Conservation (phyloP, 2,113 vertebrate species). For the Burhinus oedicnemus region DNA sequence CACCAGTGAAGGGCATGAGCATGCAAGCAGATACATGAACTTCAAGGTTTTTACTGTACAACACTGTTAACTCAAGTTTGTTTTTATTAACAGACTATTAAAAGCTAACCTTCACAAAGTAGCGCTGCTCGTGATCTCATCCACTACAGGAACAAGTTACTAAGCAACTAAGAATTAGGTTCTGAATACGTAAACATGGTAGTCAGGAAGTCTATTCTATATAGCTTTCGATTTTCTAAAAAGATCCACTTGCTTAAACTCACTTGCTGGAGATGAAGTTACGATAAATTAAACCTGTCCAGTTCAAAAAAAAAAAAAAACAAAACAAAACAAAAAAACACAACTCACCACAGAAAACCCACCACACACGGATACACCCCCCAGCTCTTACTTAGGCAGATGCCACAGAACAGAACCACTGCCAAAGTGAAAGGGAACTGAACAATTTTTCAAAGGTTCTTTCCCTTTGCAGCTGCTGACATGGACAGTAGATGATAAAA, state of each 20-base stretch:
- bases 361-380: neutral
- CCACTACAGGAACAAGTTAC: neutral
- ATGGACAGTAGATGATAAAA: neutral
- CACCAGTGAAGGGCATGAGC: neutral
- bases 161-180: neutral
- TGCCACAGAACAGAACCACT: neutral
- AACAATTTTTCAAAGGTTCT: neutral
- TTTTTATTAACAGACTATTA: neutral
- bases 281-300: accelerated
- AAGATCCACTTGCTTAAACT: neutral
- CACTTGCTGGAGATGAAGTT: neutral
- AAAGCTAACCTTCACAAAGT: neutral
- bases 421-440: neutral
- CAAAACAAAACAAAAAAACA: neutral
- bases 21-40: accelerated
- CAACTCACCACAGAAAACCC: neutral
- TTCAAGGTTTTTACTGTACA: neutral
- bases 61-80: accelerated
- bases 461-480: neutral
- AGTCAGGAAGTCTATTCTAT: neutral
- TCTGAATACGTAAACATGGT: accelerated
- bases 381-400: too few species aligned
- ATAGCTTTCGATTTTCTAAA: neutral
- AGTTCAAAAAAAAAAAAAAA: too few species aligned
- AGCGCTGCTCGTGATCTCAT: neutral